phyloP scores from a whole-genome alignment of 2,113 vertebrate genomes.

The Vulpes vulpes region DNA sequence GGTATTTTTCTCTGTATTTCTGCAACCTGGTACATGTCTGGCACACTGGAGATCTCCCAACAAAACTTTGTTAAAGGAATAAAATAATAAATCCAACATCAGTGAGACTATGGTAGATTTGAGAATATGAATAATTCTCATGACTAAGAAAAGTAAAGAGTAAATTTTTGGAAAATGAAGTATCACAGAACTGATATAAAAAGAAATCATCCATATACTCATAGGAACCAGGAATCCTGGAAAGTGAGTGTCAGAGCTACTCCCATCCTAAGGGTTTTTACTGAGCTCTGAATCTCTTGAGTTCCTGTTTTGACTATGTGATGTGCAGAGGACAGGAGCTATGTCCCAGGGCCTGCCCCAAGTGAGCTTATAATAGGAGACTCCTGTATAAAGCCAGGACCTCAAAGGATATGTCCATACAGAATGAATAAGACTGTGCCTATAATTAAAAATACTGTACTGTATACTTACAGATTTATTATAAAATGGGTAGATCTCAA shows the following conservation, averaged over 20 bases:
- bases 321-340: neutral
- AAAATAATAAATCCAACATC: constrained; percentile 4
- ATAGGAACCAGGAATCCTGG: neutral
- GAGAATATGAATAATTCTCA: neutral
- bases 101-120: neutral
- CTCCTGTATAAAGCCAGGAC: neutral
- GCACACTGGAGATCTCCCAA: neutral
- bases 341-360: neutral
- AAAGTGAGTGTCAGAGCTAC: neutral
- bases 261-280: neutral
- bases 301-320: neutral
- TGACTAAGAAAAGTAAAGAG: neutral
- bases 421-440: neutral
- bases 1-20: neutral
- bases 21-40: neutral
- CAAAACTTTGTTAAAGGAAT: neutral
- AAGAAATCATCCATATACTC: neutral
- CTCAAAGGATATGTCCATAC: neutral
- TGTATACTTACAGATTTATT: neutral
- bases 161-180: neutral
- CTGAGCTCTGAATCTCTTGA: neutral
- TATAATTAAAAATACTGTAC: neutral
- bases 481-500: neutral
- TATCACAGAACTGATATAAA: neutral
- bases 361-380: neutral